Evolutionary conservation across 2,113 vertebrate species (phyloP).

Genomic region (Embiotoca jacksoni): DNA sequence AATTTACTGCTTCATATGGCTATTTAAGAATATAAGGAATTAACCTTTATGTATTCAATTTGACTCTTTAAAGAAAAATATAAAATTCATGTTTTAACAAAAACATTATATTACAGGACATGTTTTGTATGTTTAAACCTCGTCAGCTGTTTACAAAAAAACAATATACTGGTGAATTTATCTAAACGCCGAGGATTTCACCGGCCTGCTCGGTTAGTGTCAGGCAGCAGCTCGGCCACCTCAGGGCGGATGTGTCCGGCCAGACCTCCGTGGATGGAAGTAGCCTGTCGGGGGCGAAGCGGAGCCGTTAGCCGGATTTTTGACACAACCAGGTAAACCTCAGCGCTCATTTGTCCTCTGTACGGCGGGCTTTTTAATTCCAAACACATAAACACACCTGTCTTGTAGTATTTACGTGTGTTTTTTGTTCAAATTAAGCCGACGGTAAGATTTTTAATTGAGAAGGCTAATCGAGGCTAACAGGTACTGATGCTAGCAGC

Average conservation of each 20-base stretch:
- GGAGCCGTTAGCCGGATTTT: conserved; percentile 32
- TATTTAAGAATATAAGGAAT: too few relatives aligned
- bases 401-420: neutral
- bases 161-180: neutral
- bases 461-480: conserved; percentile 45
- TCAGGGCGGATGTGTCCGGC: conserved; percentile 33
- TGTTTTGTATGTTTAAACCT: neutral
- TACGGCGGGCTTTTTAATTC: fast-evolving
- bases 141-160: neutral
- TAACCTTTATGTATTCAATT: too few relatives aligned
- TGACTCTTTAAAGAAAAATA: too few relatives aligned
- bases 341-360: fast-evolving
- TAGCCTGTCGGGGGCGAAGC: conserved; percentile 44
- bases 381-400: neutral
- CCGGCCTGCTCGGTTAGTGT: neutral
- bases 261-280: conserved; percentile 59
- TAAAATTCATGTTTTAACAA: too few relatives aligned
- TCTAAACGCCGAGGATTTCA: neutral
- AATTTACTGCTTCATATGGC: too few relatives aligned
- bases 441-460: neutral
- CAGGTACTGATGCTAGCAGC: conserved; percentile 44
- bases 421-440: neutral
- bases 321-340: conserved; percentile 44
- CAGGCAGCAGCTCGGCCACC: conserved; percentile 65
- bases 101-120: too few relatives aligned